Evolutionary conservation across 2,888 invertebrate species (phyloP).

Genomic region (Trachelus troglodyta): DNA sequence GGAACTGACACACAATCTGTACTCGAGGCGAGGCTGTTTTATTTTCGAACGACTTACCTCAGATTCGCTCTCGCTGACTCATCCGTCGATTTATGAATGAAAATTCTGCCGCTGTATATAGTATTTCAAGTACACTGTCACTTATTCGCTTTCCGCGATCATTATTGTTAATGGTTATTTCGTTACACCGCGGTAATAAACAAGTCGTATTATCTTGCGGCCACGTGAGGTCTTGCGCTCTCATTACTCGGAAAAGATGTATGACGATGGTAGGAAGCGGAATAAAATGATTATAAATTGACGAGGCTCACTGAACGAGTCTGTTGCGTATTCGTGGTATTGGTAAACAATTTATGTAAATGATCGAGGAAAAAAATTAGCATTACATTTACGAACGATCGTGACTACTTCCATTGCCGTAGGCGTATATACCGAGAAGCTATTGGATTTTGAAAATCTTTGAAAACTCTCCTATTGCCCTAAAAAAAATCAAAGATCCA

Average conservation of each 20-base stretch:
- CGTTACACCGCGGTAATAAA: background rate
- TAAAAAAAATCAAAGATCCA: background rate
- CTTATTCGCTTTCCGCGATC: background rate
- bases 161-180: background rate
- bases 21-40: slow-evolving; percentile 18
- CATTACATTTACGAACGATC: slow-evolving; percentile 16
- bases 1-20: background rate
- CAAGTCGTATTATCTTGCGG: background rate
- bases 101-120: slow-evolving; percentile 35
- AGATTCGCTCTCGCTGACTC: slow-evolving; percentile 35
- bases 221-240: background rate
- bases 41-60: slow-evolving; percentile 45
- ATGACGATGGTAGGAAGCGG: background rate
- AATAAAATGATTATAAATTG: background rate
- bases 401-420: slow-evolving; percentile 18
- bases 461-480: background rate
- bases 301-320: background rate
- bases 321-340: background rate
- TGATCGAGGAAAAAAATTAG: no score
- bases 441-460: background rate
- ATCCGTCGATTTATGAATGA: slow-evolving; percentile 56
- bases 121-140: background rate
- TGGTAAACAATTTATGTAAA: no score
- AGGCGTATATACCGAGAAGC: background rate
- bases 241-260: background rate